Evolutionary conservation across 2,797 vertebrate species (phyloP).

Genomic region (Chloroceryle inda): DNA sequence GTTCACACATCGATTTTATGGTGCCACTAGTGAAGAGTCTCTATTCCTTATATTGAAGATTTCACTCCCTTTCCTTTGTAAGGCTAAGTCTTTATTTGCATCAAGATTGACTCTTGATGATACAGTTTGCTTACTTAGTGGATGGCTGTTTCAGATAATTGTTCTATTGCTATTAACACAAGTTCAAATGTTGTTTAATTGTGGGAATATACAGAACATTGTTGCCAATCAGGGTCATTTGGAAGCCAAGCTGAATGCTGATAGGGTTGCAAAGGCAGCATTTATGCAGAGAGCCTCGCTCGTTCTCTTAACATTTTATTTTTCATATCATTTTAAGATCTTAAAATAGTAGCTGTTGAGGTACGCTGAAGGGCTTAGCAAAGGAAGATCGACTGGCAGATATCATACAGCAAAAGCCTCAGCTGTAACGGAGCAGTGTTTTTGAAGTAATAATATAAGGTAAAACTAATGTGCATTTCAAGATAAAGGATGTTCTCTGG

Average conservation of each 20-base stretch:
- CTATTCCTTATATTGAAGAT: neutral
- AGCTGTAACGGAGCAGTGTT: neutral
- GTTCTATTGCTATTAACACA: conserved; percentile 22
- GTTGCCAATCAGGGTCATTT: neutral
- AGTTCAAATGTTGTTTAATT: conserved; percentile 51
- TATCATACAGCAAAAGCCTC: neutral
- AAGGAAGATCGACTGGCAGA: conserved; percentile 41
- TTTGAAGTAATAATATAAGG: neutral
- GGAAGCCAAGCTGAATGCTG: neutral
- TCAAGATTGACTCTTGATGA: conserved; percentile 1
- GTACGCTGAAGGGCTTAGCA: neutral
- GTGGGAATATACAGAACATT: neutral
- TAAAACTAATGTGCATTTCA: neutral
- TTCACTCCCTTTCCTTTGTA: neutral
- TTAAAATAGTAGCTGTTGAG: conserved; percentile 36
- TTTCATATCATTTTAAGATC: neutral
- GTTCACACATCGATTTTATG: neutral
- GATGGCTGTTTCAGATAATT: conserved; percentile 38
- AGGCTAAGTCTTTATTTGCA: conserved; percentile 32
- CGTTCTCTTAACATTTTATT: neutral
- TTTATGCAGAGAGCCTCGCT: neutral
- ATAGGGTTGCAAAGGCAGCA: neutral
- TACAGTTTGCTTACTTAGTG: neutral
- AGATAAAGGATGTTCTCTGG: conserved; percentile 38
- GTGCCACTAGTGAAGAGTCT: neutral